Base-by-base conservation (phyloP, 1,140 invertebrate species). In the Triops longicaudatus region DNA sequence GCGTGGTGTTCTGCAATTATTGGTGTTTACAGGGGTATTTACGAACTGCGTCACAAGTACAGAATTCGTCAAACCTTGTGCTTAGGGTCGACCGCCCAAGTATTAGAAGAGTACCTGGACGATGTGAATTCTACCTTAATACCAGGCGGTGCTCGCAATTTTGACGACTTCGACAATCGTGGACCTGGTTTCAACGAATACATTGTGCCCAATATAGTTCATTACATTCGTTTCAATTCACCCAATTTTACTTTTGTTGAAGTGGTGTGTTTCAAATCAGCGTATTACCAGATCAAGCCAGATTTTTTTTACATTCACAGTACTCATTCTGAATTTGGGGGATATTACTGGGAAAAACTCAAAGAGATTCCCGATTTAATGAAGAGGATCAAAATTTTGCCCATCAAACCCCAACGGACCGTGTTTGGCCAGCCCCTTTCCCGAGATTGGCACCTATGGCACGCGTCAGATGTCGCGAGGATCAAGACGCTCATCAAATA, bases 401-500 rank as follows among this genome's bases (percentile, higher is more conserved):
- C 73, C 71, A 63, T 76, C 28, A 50, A 28, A 17, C 28, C 44
- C 26, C 78, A 74, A 27, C 10, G n/a, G 17, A 75, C 76, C 41
- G 76, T 78, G 63, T 78, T 76, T 26, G 78, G 78, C 10, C 78
- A 78, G 27, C 43, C 50, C 14, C 26, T 78, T 17, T 72, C 41
- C 10, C 43, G 71, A 72, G 50, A n/a, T 9, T 79, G 74, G 77
- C 73, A 73, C 10, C 12, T 83, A 4, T 81, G 80, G 75, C 83
- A 83, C 72, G 79, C 81, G 10, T 81, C 82, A 27, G 83, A 84
- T 73, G 79, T 84, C n/a, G 79, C 80, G 3, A 73, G 83, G 26
- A 74, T 84, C 9, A 71, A 77, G 72, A 79, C 83, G 26, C 72
- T 84, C 9, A 82, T 80, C 80, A 73, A 79, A 72, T 80, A 81